Evolutionary conservation across 2,113 vertebrate species (phyloP), one percentile per base, ranked within the genome.

Genomic region (Paramisgurnus dabryanus): DNA sequence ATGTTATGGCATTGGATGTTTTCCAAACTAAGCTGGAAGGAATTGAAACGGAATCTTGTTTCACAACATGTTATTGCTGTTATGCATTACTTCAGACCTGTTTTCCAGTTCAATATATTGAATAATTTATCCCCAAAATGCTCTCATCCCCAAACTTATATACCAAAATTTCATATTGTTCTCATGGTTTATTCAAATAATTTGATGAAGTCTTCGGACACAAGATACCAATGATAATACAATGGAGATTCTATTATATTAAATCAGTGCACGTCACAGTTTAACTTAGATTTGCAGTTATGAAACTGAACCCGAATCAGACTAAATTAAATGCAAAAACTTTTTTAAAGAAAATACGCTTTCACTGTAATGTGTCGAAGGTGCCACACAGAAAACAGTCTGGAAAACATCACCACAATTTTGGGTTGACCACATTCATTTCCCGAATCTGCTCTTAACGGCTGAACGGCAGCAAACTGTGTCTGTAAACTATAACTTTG

Each of bases 271-370:
- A 70, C 12, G 6, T 57, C 13, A 57, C 6, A 6, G 15, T 57
- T 17, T 15, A 6, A 6, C 6, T 17, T 63, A 27, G 41, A 63
- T 53, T 5, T 39, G 22, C 39, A 49, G 57, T 66, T 39, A 65
- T 63, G n/a, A 6, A 47, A 64, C 5, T 34, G 13, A 55, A 43
- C 47, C 27, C 41, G 12, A 55, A 17, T 68, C 45, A 8, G 40
- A 18, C 27, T 8, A 67, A 57, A 70, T 80, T 85, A 75, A 47
- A 67, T 58, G 79, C 40, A 82, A 78, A 79, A 83, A 80, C 85
- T 76, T 40, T 63, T 87, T 78, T 68, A 40, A 40, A 12, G 22
- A 49, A 41, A 40, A n/a, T 18, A 60, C 69, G 77, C 75, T 61
- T 5, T 22, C 13, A 60, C 8, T 34, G 17, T 17, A 75, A 69